These are phyloP conservation scores for Nyctereutes procyonoides DNA, from an alignment of 2,113 vertebrate species.

Conservation along the genomic window DNA sequence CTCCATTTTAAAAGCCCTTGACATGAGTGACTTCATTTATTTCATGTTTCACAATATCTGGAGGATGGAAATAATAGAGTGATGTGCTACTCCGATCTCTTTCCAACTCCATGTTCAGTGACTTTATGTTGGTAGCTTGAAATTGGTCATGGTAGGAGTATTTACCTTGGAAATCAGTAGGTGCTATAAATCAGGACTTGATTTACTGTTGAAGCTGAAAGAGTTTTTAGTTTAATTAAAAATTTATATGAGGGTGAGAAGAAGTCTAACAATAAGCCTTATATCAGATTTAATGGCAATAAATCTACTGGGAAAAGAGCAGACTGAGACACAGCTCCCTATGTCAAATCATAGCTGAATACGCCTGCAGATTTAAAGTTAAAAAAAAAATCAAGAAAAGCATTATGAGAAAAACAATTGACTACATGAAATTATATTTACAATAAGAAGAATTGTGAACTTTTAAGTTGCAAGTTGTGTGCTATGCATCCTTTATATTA, in stretches of 20 bases:
- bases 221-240: slow-evolving; percentile 41
- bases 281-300: not conserved
- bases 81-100: not conserved
- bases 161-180: not conserved
- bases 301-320: slow-evolving; percentile 14
- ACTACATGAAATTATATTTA: not conserved
- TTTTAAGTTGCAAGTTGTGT: slow-evolving; percentile 7
- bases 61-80: not conserved
- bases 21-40: not conserved
- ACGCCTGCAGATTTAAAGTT: not conserved
- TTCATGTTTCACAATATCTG: not conserved
- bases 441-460: not conserved
- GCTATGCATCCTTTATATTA: not conserved
- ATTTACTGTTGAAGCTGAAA: slow-evolving; percentile 19
- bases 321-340: not conserved
- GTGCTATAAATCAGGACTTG: not conserved
- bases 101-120: not conserved
- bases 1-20: not conserved
- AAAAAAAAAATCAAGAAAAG: not conserved
- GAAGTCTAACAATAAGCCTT: slow-evolving; percentile 38
- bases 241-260: slow-evolving; percentile 22
- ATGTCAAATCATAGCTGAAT: slow-evolving; percentile 12
- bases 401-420: not conserved
- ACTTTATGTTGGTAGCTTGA: not conserved
- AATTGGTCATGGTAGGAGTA: not conserved